phyloP scores from a whole-genome alignment of 2,797 vertebrate species.

The Macropus fuliginosus region DNA sequence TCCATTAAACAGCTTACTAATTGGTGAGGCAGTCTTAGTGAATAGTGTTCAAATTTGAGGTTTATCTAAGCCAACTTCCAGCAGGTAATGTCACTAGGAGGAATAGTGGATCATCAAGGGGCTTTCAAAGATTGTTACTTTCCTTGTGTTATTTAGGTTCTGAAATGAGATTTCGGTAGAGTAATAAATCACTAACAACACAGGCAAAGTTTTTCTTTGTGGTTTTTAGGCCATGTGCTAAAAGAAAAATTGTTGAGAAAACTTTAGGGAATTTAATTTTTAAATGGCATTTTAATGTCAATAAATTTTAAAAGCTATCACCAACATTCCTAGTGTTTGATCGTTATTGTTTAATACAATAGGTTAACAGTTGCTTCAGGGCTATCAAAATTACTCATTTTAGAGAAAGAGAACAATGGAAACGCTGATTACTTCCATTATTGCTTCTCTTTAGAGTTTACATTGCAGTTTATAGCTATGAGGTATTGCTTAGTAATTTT shows the following conservation, averaged over 20 bases:
- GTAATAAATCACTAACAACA: constrained; percentile 61
- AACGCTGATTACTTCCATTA: constrained; percentile 63
- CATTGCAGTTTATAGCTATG: constrained; percentile 47
- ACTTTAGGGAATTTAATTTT: constrained; percentile 65
- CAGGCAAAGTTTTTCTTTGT: constrained; percentile 53
- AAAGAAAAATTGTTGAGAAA: constrained; percentile 23
- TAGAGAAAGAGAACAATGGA: constrained; percentile 19
- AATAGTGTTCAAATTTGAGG: not conserved
- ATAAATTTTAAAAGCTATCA: constrained; percentile 66
- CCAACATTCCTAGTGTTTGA: constrained; percentile 58
- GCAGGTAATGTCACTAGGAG: constrained; percentile 12
- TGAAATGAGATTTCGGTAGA: constrained; percentile 17
- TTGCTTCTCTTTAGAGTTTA: constrained; percentile 65
- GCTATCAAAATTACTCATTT: constrained; percentile 50
- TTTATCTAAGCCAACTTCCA: not conserved
- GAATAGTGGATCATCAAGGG: constrained; percentile 31
- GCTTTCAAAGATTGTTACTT: constrained; percentile 20
- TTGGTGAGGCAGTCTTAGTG: constrained; percentile 25
- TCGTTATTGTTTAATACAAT: constrained; percentile 60
- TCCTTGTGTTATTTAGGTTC: constrained; percentile 28
- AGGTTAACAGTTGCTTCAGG: constrained; percentile 73
- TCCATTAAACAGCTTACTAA: not conserved
- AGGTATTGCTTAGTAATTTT: constrained; percentile 65
- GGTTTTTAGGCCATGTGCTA: constrained; percentile 41
- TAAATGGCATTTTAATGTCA: constrained; percentile 57